Conservation (phyloP, 2,888 invertebrate genomes). For the Periphyllus acericola region DNA sequence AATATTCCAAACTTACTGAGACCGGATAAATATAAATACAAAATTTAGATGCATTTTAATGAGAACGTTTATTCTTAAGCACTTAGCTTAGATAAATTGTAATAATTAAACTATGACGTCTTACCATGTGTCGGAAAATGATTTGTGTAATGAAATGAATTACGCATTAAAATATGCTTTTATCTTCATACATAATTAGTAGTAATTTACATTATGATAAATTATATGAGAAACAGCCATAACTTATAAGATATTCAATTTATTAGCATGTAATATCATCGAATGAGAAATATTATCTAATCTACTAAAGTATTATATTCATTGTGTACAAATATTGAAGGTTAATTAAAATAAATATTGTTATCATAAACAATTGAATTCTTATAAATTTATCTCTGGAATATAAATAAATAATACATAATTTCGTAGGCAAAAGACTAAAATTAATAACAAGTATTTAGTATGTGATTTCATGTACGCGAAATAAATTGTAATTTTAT, state of each 20-base stretch:
- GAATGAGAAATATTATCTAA: not conserved
- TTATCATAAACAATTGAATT: conserved; percentile 7
- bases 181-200: not conserved
- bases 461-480: not conserved
- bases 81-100: too few species aligned
- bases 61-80: too few species aligned
- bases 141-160: not conserved
- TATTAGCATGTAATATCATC: not conserved
- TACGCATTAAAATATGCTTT: not conserved
- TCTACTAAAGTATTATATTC: conserved; percentile 11
- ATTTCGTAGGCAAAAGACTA: not conserved
- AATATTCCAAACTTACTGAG: too few species aligned
- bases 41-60: not conserved
- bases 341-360: conserved; percentile 32
- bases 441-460: too few species aligned
- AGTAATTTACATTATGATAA: not conserved
- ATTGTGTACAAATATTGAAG: not conserved
- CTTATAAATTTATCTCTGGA: not conserved
- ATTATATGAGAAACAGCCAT: not conserved
- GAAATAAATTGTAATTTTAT: not conserved
- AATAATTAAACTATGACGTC: not conserved
- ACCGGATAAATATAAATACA: too few species aligned
- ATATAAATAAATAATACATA: not conserved
- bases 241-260: not conserved
- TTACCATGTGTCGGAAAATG: not conserved